Base-by-base conservation (phyloP, 2,888 invertebrate genomes). In the Ormyrus labotus region DNA sequence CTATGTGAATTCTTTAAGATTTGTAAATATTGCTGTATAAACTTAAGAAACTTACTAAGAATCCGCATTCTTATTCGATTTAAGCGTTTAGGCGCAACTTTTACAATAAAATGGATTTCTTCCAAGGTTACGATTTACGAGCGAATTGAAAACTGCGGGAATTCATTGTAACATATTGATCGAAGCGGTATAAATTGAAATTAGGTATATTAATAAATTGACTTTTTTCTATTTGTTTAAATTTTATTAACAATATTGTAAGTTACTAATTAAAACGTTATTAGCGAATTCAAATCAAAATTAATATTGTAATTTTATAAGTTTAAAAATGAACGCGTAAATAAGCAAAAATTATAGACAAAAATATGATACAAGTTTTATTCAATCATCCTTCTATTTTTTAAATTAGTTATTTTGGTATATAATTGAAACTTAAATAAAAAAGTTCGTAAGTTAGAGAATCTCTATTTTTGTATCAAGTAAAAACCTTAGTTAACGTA, bases 1-100 rank as follows among this genome's bases (percentile, higher is more conserved):
- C 80, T 84, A 84, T 84, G 83, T 83, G 82, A 84, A 81, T 83
- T 82, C 81, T 81, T 82, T 75, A 77, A 50, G 77, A 84, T 80
- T 80, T 88, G 88, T 88, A 88, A 86, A 88, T 88, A 88, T 85
- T 73, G 83, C 83, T 87, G 87, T 88, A 88, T 81, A 85, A 82
- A 6, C 13, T 19, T 75, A 65, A 73, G 61, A 53, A 81, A 60
- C 68, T 61, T 68, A 72, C 48, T 63, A 81, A 73, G 64, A 74
- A 74, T 65, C 47, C 64, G 13, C 77, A 81, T 64, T 77, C 68
- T 68, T 34, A 34, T 34, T 70, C 55, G 55, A 69, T 55, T 68
- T 77, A 63, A 51, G 53, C 60, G 65, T 68, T 63, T 75, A 65
- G 65, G 55, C 57, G 55, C n/a, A 8, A 65, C 58, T 68, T 71